Evolutionary conservation across 2,113 vertebrate species (phyloP), one percentile per base, ranked within the genome.

Genomic region (Furnarius figulus): DNA sequence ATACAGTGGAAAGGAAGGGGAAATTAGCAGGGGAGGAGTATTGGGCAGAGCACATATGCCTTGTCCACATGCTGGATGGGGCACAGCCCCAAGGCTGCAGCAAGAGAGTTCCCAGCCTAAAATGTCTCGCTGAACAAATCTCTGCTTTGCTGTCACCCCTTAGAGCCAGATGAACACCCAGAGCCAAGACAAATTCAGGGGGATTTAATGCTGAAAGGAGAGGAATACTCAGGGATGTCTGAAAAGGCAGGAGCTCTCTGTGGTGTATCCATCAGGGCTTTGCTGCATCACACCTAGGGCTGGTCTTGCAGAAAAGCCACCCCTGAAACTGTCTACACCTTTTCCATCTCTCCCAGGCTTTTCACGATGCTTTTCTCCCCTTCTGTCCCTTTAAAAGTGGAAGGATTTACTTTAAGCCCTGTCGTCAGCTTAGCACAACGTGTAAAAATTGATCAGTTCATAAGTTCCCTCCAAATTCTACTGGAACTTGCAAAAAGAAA

Each of bases 51-150:
- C 37, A 25, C 2, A 0, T 28, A 5, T 25, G 8, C 21, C 35
- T 53, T n/a, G 22, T n/a, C 50, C 15, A 4, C 0, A 0, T 7
- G 25, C 20, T 10, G 27, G n/a, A 37, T 18, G 30, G 8, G 24
- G 14, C 58, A 70, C 21, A 47, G 27, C 58, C 42, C 47, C n/a
- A 6, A 10, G n/a, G 35, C 35, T 59, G 40, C 73, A 65, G 35
- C 21, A 53, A 78, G 30, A 59, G 10, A 4, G 5, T 22, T 42
- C 18, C 52, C 52, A 55, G 15, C 39, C 46, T 28, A 3, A 28
- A 42, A 28, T 15, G 11, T 31, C 28, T 59, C 74, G 33, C 42
- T 10, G 12, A 82, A 59, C 5, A 46, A 14, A 3, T 9, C 37
- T 53, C 46, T 58, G 50, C 80, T 65, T 30, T 76, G 44, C 50